phyloP scores from a whole-genome alignment of 2,113 vertebrate species.

The Formicarius rufipectus region DNA sequence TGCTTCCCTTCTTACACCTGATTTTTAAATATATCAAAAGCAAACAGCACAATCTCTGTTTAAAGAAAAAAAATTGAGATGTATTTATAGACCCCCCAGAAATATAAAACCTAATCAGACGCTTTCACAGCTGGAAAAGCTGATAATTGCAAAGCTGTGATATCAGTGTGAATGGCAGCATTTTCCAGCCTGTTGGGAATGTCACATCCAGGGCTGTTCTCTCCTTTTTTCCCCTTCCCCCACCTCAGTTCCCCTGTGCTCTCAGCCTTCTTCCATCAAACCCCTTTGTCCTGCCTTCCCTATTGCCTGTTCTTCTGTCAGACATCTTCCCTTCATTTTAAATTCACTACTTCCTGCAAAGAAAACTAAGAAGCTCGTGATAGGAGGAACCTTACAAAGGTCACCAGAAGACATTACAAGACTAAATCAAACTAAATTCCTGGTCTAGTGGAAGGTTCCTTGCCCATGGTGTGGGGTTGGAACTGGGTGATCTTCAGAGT shows the following conservation, averaged over 20 bases:
- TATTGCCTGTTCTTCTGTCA: neutral
- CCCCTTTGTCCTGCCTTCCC: neutral
- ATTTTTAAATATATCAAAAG: constrained; percentile 62
- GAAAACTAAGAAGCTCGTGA: neutral
- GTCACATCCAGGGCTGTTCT: constrained; percentile 42
- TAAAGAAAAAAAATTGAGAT: neutral
- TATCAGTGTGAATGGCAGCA: constrained; percentile 48
- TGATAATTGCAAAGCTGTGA: constrained; percentile 67
- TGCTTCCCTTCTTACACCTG: constrained; percentile 57
- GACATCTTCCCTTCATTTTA: neutral
- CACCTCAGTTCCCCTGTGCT: neutral
- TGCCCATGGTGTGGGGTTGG: neutral
- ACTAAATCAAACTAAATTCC: neutral
- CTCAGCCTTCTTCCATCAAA: neutral
- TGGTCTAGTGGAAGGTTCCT: neutral
- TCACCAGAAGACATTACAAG: neutral
- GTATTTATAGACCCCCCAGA: constrained; percentile 61
- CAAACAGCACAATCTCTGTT: constrained; percentile 42
- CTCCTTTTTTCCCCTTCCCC: constrained; percentile 11
- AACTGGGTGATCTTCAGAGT: neutral
- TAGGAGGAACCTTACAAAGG: neutral
- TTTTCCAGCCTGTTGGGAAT: constrained; percentile 48
- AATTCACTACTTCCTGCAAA: neutral
- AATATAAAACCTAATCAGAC: constrained; percentile 67
- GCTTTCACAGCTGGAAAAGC: constrained; percentile 71